Conservation (phyloP, 2,797 vertebrate species). For the Spondyliosoma cantharus region DNA sequence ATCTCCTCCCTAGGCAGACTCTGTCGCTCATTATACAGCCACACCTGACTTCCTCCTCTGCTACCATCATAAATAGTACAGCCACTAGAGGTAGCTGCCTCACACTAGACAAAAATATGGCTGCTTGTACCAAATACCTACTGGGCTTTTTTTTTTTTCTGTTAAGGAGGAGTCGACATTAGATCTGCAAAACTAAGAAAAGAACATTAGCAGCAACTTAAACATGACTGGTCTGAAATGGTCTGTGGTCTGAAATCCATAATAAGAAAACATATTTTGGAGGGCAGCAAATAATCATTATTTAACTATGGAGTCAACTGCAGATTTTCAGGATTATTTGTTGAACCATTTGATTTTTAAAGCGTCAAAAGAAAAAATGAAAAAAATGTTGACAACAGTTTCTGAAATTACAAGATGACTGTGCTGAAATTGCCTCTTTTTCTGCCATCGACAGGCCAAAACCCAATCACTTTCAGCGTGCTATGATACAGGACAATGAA, state of each 20-base stretch:
- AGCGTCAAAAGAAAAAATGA: background rate
- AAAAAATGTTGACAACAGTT: background rate
- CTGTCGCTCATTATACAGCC: too few species aligned
- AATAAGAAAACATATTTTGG: background rate
- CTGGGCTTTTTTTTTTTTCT: too few species aligned
- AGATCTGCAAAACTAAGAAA: conserved; percentile 14
- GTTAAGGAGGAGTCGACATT: background rate
- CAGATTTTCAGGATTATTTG: background rate
- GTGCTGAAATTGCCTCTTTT: conserved; percentile 4
- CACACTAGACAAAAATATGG: too few species aligned
- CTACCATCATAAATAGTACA: too few species aligned
- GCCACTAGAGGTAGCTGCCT: too few species aligned
- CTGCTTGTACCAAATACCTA: too few species aligned
- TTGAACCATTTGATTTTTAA: background rate
- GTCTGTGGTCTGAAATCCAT: background rate
- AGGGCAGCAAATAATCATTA: background rate
- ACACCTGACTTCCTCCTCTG: too few species aligned
- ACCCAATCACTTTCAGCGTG: background rate
- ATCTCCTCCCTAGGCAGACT: too few species aligned
- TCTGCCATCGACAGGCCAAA: conserved; percentile 3
- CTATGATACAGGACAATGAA: background rate
- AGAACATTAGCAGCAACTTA: background rate
- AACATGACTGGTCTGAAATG: conserved; percentile 4
- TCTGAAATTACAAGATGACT: background rate
- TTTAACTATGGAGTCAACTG: background rate